A percentile compares a stretch with the other conserved stretches of the same genome.
phyloP scores from a whole-genome alignment of 2,888 invertebrate genomes.

The Noctua pronuba region DNA sequence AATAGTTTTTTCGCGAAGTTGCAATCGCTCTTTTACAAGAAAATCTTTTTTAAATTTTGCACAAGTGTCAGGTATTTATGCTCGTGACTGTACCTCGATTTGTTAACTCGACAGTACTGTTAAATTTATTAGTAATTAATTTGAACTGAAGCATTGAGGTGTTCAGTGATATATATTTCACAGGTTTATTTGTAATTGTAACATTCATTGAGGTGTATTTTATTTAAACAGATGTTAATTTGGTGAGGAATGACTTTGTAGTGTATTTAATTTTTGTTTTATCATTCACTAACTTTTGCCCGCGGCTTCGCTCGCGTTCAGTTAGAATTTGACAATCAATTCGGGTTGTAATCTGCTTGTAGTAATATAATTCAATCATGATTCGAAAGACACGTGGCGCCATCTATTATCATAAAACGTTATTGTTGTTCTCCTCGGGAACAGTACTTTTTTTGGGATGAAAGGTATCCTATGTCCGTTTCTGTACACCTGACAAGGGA shows the following conservation, averaged over 20 bases:
- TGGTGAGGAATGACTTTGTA: neutral
- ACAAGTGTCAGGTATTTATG: neutral
- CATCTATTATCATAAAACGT: no score
- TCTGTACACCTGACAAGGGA: no score
- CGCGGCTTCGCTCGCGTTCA: no score
- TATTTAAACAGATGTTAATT: slow-evolving; percentile 13
- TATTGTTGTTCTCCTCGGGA: no score
- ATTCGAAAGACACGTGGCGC: no score
- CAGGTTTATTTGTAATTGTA: slow-evolving; percentile 24
- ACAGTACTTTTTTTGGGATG: no score
- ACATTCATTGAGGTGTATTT: slow-evolving; percentile 20
- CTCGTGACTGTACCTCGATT: slow-evolving; percentile 7
- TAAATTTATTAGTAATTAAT: slow-evolving; percentile 47
- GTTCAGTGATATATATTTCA: slow-evolving; percentile 14
- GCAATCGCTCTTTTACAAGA: neutral
- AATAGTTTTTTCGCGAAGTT: neutral
- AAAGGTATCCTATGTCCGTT: no score
- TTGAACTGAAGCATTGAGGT: slow-evolving; percentile 23
- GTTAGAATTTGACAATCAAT: no score
- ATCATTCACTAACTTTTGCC: no score
- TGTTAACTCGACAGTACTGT: slow-evolving; percentile 27
- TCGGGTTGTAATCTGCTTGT: no score
- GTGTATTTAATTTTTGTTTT: neutral
- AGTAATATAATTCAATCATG: no score
- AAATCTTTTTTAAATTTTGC: neutral